phyloP scores from a whole-genome alignment of 2,888 invertebrate genomes.

The Dicranocentrus wangi region DNA sequence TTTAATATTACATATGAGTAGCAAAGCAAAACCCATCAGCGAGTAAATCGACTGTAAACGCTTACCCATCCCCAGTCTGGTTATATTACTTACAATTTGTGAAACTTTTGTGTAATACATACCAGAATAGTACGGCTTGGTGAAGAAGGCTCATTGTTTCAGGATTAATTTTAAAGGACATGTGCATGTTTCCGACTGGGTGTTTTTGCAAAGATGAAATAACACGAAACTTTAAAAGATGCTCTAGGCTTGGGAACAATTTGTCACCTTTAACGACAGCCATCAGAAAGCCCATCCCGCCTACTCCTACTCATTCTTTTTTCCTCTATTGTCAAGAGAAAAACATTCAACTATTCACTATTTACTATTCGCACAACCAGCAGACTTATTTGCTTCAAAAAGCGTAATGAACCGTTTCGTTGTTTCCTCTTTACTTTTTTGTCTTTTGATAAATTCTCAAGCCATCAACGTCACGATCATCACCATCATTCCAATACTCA shows the following conservation, averaged over 20 bases:
- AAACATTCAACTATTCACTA: neutral
- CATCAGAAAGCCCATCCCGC: constrained; percentile 18
- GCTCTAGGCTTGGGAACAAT: constrained; percentile 30
- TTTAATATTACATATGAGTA: no score
- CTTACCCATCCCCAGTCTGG: no score
- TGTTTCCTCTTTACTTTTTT: constrained; percentile 29
- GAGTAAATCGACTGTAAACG: no score
- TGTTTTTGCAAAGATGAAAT: neutral
- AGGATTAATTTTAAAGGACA: constrained; percentile 17
- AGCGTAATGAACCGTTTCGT: constrained; percentile 45
- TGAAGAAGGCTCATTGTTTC: neutral
- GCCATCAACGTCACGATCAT: constrained; percentile 27
- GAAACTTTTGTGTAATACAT: no score
- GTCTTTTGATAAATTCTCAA: constrained; percentile 20
- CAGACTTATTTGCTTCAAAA: constrained; percentile 13
- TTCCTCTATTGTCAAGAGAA: neutral
- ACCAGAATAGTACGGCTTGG: no score
- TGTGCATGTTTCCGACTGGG: neutral
- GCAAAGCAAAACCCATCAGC: no score
- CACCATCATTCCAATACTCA: constrained; percentile 13
- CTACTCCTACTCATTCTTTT: constrained; percentile 8
- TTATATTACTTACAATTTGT: no score
- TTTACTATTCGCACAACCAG: constrained; percentile 13
- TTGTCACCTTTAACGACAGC: constrained; percentile 46
- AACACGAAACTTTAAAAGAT: neutral